Percentiles rank a stretch among this genome's conserved stretches.
phyloP scores from a whole-genome alignment of 2,888 invertebrate genomes.

The Bembecia ichneumoniformis region DNA sequence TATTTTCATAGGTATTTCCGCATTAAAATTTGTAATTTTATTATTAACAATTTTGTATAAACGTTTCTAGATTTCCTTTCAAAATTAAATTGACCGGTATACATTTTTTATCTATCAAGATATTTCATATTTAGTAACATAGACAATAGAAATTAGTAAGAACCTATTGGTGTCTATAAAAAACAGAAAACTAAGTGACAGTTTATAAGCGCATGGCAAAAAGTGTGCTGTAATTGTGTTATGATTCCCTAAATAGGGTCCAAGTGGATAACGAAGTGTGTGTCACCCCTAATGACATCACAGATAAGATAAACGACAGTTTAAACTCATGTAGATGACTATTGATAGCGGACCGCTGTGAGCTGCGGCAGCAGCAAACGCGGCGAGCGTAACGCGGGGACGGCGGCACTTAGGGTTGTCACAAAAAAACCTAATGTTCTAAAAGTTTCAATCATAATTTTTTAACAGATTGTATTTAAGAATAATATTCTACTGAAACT shows the following conservation, averaged over 20 bases:
- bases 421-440: not conserved
- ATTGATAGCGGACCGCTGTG: constrained; percentile 21
- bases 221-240: not conserved
- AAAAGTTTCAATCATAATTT: not conserved
- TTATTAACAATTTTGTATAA: too few species aligned
- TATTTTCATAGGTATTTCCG: too few species aligned
- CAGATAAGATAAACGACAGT: constrained; percentile 56
- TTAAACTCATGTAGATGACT: constrained; percentile 49
- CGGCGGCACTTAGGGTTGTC: constrained; percentile 1
- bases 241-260: not conserved
- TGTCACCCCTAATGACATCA: constrained; percentile 37
- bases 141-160: too few species aligned
- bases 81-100: too few species aligned
- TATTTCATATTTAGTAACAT: too few species aligned
- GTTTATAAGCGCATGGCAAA: not conserved
- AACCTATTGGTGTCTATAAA: too few species aligned
- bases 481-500: not conserved
- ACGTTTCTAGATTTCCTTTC: too few species aligned
- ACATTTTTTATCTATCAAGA: too few species aligned
- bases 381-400: constrained; percentile 4
- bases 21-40: too few species aligned
- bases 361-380: constrained; percentile 4
- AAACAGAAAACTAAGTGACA: not conserved
- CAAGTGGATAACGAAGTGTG: constrained; percentile 10
- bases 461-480: not conserved